Conservation (phyloP, 2,888 invertebrate genomes). For the Proisotoma minuta region DNA sequence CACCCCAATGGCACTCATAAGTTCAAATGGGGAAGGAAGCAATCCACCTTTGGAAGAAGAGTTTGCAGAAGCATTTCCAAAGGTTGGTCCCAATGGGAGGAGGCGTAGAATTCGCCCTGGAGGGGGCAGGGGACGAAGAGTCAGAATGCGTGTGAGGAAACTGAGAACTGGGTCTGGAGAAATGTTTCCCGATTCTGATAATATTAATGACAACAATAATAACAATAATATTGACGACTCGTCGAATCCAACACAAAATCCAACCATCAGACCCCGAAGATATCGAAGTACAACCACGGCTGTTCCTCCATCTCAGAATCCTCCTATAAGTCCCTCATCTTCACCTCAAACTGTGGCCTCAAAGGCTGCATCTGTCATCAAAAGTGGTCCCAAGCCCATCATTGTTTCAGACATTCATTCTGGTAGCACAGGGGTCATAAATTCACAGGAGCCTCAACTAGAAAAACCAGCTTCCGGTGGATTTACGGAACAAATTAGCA, state of each 20-base stretch:
- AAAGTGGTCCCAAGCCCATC: constrained; percentile 34
- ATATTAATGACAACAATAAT: neutral
- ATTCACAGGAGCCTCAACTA: constrained; percentile 32
- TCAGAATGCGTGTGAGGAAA: constrained; percentile 36
- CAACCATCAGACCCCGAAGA: constrained; percentile 3
- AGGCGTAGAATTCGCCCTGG: constrained; percentile 29
- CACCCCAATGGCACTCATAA: constrained; percentile 41
- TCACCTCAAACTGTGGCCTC: neutral
- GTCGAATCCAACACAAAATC: neutral
- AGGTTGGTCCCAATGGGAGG: constrained; percentile 29
- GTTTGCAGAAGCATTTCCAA: constrained; percentile 44
- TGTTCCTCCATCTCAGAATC: neutral
- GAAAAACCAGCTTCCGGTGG: constrained; percentile 36
- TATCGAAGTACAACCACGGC: constrained; percentile 32
- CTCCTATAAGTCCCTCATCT: neutral
- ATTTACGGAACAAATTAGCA: constrained; percentile 40
- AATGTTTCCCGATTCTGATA: neutral
- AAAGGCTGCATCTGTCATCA: constrained; percentile 18
- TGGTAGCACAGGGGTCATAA: constrained; percentile 10
- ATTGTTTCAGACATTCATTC: constrained; percentile 30
- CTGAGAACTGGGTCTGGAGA: constrained; percentile 8
- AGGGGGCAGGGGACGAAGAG: constrained; percentile 20
- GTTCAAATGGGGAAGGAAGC: constrained; percentile 37
- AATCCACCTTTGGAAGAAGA: constrained; percentile 42
- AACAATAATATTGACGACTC: neutral